phyloP scores from a whole-genome alignment of 2,113 vertebrate species.

The Neodon shergylaensis region DNA sequence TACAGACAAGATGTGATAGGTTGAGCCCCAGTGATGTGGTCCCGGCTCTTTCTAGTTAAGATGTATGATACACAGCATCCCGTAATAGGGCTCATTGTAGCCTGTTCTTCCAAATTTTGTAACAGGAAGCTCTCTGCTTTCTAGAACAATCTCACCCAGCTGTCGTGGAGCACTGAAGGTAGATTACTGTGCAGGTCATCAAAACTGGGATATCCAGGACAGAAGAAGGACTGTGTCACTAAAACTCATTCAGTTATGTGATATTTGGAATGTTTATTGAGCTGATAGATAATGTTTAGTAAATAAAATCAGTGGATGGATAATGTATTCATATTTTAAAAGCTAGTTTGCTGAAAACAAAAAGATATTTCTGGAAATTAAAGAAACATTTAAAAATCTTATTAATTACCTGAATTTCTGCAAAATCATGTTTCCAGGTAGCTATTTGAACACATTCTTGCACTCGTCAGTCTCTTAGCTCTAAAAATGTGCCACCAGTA shows the following conservation, averaged over 20 bases:
- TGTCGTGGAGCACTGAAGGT: not conserved
- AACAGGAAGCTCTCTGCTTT: not conserved
- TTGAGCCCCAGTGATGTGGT: not conserved
- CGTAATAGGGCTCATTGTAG: not conserved
- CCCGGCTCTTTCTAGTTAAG: not conserved
- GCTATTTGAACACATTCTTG: not conserved
- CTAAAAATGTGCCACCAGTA: not conserved
- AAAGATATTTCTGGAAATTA: not conserved
- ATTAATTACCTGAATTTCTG: not conserved
- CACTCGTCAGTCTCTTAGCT: not conserved
- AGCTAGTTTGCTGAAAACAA: not conserved
- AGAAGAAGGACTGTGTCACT: not conserved
- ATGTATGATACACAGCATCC: not conserved
- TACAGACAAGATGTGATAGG: not conserved
- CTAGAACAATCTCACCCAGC: not conserved
- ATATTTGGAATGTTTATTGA: not conserved
- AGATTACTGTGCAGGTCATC: not conserved
- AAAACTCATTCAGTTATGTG: not conserved
- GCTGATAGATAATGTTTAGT: not conserved
- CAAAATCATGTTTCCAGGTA: not conserved
- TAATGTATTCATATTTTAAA: not conserved
- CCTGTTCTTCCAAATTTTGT: not conserved
- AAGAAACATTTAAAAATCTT: constrained; percentile 37
- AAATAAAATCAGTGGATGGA: not conserved
- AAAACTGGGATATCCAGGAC: not conserved